Percentiles rank a stretch among this genome's conserved stretches.
Conservation (phyloP, 2,113 vertebrate species). For the Caloenas nicobarica region DNA sequence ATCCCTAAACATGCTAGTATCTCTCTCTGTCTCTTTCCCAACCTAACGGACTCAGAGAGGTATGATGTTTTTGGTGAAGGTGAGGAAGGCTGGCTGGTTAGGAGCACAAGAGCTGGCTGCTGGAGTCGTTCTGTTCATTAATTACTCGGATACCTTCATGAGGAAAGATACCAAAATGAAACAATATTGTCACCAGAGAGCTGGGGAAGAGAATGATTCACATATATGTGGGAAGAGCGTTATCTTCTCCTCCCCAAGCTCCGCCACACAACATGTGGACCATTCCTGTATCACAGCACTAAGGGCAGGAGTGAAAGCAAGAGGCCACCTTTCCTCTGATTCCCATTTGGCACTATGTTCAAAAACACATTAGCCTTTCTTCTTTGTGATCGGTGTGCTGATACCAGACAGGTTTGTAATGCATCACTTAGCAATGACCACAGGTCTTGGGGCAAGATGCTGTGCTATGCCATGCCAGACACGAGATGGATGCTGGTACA, state of each 20-base stretch:
- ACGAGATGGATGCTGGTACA: neutral
- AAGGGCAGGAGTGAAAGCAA: neutral
- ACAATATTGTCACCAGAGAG: neutral
- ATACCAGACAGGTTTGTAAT: neutral
- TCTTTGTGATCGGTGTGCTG: neutral
- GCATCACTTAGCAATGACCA: neutral
- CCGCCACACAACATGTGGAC: neutral
- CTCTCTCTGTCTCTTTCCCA: neutral
- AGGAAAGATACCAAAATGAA: neutral
- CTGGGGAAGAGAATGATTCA: neutral
- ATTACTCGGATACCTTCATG: neutral
- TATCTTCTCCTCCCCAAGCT: neutral
- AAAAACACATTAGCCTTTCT: neutral
- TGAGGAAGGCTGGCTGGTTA: neutral
- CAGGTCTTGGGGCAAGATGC: neutral
- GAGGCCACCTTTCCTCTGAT: neutral
- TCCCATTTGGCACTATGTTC: neutral
- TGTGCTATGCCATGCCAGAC: neutral
- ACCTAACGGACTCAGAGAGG: neutral
- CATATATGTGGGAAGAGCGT: neutral
- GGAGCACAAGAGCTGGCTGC: neutral
- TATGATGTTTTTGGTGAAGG: neutral
- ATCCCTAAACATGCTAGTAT: neutral
- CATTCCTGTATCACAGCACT: neutral
- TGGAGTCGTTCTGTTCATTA: neutral